Evolutionary conservation across 1,140 invertebrate species (phyloP), one percentile per base, ranked within the genome.

Genomic region (Ceratitis capitata): DNA sequence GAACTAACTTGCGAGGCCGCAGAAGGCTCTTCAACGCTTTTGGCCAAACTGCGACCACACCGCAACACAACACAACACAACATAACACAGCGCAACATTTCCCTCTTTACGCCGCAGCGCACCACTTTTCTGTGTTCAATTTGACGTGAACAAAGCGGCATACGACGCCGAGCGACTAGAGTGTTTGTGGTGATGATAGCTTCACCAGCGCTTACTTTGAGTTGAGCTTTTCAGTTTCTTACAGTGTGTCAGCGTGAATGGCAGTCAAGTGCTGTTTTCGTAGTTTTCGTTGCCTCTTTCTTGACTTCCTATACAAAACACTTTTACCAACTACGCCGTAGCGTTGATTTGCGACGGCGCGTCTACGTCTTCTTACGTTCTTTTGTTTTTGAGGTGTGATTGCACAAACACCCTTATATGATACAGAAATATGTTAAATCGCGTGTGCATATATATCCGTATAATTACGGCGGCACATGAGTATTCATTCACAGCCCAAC

Each of bases 141-240:
- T 49, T 49, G 7, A 49, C 47, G 14, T 19, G 19, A 10, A 16
- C n/a, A 61, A 61, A 56, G 58, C 45, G 35, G 69, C 69, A 9
- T n/a, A 19, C 39, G n/a, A 23, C 26, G 56, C 10, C 39, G 7
- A 78, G 69, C 39, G 69, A 78, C 39, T n/a, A 78, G 39, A 78
- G 69, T 39, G 35, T 5, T 16, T 23, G 39, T 39, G 42, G 39
- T 26, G n/a, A 56, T 42, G 39, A 39, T 19, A n/a, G 39, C 69
- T 78, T 19, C 69, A 78, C 69, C n/a, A 45, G 69, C 69, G 42
- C 39, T 78, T 45, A 23, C 39, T 78, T 45, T 42, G 39, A 78
- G 69, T 78, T 78, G 39, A 23, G 69, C 69, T 47, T 78, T 78
- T 78, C 69, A 78, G 69, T 78, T 78, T 78, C 35, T 78, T 78